Conservation (phyloP, 2,113 vertebrate species). For the Seriola rivoliana region DNA sequence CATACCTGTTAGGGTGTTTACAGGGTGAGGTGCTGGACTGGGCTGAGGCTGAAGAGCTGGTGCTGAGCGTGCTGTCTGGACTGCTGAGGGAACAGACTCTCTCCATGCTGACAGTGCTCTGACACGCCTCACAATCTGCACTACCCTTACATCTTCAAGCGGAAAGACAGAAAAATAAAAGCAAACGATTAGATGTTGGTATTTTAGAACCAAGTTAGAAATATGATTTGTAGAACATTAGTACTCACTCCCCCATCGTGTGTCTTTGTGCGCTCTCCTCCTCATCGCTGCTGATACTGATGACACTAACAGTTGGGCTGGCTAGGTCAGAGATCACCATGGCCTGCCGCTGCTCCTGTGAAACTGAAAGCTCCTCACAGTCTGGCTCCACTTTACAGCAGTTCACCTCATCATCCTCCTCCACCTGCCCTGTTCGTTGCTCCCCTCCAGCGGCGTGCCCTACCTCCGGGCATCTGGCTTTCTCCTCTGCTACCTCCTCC, state of each 20-base stretch:
- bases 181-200: not conserved
- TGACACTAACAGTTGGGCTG: conserved; percentile 93
- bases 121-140: conserved; percentile 95
- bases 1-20: conserved; percentile 95
- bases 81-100: conserved; percentile 97
- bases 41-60: conserved; percentile 90
- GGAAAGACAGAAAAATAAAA: conserved; percentile 5
- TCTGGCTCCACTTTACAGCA: conserved; percentile 85
- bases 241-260: conserved; percentile 90
- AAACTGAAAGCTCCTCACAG: conserved; percentile 82
- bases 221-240: not conserved
- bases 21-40: conserved; percentile 94
- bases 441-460: conserved; percentile 79
- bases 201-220: not conserved
- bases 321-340: conserved; percentile 90
- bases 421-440: conserved; percentile 74
- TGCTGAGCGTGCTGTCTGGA: conserved; percentile 96
- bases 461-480: conserved; percentile 84
- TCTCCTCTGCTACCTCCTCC: conserved; percentile 82
- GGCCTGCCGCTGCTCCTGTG: conserved; percentile 89
- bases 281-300: conserved; percentile 98
- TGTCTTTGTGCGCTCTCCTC: conserved; percentile 87
- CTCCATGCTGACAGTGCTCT: conserved; percentile 95
- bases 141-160: conserved; percentile 92
- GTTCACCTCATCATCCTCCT: conserved; percentile 70